Evolutionary conservation across 2,797 vertebrate genomes (phyloP), one percentile per base, ranked within the genome.

Genomic region (Aeoliscus strigatus): DNA sequence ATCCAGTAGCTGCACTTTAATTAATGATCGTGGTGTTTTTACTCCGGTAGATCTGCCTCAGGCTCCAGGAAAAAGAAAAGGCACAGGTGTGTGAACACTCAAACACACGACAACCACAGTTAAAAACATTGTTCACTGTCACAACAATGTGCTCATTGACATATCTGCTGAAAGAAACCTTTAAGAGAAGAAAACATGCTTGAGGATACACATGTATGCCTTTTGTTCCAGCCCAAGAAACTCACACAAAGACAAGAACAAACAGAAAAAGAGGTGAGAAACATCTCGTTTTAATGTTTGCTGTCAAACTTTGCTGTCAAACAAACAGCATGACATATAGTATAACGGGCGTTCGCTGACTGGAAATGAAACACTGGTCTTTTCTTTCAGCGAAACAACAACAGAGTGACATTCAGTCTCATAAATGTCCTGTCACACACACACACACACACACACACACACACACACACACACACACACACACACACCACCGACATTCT

Each of bases 171-270:
- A 21, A 3, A 21, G 18, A n/a, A n/a, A n/a, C n/a, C n/a, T n/a
- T n/a, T n/a, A n/a, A n/a, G n/a, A n/a, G n/a, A n/a, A n/a, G n/a
- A n/a, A n/a, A n/a, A n/a, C n/a, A n/a, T n/a, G n/a, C n/a, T n/a
- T n/a, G n/a, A n/a, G n/a, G n/a, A n/a, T n/a, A n/a, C n/a, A n/a
- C n/a, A n/a, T n/a, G n/a, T 26, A 0, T 63, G 32, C 8, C 18
- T 2, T 75, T 37, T 60, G 39, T 83, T 77, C 63, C 85, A 98
- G 93, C 80, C 90, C 87, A 68, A 96, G 93, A 87, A 94, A 84
- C 90, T 97, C 93, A 91, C 87, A 93, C 78, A 97, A 92, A 91
- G 93, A 97, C 77, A 96, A 92, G 89, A 94, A 86, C 86, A 98
- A 94, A 89, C 90, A 93, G 51, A 91, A 89, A 51, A 96, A 94